Base-by-base conservation (phyloP, 2,888 invertebrate genomes). In the Drosophila rubida region DNA sequence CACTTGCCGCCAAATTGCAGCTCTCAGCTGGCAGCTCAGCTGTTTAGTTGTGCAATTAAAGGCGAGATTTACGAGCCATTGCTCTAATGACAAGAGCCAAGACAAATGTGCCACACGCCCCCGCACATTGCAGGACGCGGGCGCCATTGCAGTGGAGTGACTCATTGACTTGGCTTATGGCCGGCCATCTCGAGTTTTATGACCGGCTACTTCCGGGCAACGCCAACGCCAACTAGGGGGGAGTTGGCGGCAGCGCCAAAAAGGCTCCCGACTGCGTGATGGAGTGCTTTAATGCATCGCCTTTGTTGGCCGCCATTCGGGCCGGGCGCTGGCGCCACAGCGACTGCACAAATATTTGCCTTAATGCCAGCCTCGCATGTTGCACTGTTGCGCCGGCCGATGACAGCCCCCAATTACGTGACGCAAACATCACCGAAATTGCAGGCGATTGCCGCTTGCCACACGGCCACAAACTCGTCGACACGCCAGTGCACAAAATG, bases 131-230 rank as follows among this genome's bases (percentile, higher is more conserved):
- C n/a, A n/a, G n/a, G n/a, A n/a, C n/a, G n/a, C 48, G 59, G 70
- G 60, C 75, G 71, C 75, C 81, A 81, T 78, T 85, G 83, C 78
- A 70, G 74, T 60, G 73, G 86, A 85, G 69, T 85, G 84, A 85
- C 87, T 88, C 84, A 85, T 88, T 87, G 81, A 77, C 75, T 84
- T 86, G 80, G 78, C 87, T 78, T 72, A 72, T 79, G 66, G 78
- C 73, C 73, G 84, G 75, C 70, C 84, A 84, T 87, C 80, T 89
- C 76, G 74, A 88, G 82, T 88, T 88, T 88, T 89, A 88, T 88
- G 87, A 80, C 80, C 87, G 67, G 87, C 88, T 72, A 86, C 88
- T 87, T 88, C 87, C 88, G 88, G 87, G 39, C 76, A 83, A 69
- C 72, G 84, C 73, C 88, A 86, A 37, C 8, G 13, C 1, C 19